Conservation (phyloP, 2,888 invertebrate species). For the Hololepta plana region DNA sequence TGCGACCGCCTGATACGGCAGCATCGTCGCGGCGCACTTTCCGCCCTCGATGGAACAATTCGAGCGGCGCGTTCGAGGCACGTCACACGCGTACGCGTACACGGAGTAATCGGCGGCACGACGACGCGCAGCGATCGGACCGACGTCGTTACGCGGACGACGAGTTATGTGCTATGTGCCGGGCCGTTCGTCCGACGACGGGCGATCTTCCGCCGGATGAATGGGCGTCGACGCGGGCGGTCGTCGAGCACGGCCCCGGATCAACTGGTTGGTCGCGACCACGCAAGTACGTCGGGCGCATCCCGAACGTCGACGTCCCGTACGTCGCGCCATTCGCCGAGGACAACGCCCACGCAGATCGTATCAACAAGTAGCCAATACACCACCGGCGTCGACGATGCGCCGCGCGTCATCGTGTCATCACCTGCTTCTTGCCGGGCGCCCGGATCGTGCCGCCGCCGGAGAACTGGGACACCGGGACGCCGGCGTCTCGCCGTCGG, state of each 20-base stretch:
- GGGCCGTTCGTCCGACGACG: no score
- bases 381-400: conserved; percentile 18
- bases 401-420: conserved; percentile 17
- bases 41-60: conserved; percentile 6
- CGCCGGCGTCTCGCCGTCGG: conserved; percentile 4
- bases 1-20: conserved; percentile 77
- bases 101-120: no score
- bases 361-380: conserved; percentile 31
- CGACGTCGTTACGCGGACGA: no score
- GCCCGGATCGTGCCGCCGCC: conserved; percentile 5
- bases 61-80: conserved; percentile 3
- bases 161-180: no score
- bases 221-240: conserved; percentile 22
- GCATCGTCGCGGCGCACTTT: conserved; percentile 32
- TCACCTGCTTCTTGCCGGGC: conserved; percentile 15
- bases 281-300: conserved; percentile 20
- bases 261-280: conserved; percentile 25
- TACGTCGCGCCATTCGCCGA: conserved; percentile 21
- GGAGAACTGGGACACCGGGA: conserved; percentile 1
- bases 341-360: conserved; percentile 21
- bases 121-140: no score
- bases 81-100: conserved; percentile 4
- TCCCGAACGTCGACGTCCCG: conserved; percentile 18
- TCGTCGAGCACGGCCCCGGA: conserved; percentile 15
- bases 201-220: no score